These are phyloP conservation scores for Palythoa heliodiscus DNA, from an alignment of 92 coral and sea anemone species.

Conservation along the genomic window DNA sequence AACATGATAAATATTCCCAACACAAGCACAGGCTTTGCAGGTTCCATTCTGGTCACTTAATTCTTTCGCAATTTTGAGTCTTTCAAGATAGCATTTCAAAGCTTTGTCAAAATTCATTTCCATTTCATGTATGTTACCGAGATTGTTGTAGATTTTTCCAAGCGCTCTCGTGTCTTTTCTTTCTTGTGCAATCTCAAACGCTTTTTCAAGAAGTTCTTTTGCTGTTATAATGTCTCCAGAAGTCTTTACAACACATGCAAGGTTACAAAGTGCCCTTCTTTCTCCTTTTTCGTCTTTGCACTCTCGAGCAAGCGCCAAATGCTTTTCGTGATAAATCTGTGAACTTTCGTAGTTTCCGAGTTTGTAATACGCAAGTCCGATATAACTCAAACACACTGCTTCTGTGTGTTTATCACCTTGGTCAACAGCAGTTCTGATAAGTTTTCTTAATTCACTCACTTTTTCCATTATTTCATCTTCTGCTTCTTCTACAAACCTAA, in stretches of 20 bases:
- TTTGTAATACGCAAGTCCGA: slow-evolving; percentile 88
- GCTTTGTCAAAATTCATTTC: slow-evolving; percentile 72
- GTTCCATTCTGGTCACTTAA: slow-evolving; percentile 73
- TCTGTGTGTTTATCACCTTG: slow-evolving; percentile 72
- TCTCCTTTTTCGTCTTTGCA: slow-evolving; percentile 78
- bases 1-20: slow-evolving; percentile 76
- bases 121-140: slow-evolving; percentile 74
- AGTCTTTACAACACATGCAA: slow-evolving; percentile 84
- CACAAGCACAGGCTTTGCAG: slow-evolving; percentile 84
- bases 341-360: slow-evolving; percentile 80
- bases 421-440: slow-evolving; percentile 70
- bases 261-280: slow-evolving; percentile 86
- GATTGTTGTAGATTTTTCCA: slow-evolving; percentile 79
- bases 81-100: slow-evolving; percentile 69
- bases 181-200: slow-evolving; percentile 68
- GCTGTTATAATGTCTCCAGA: slow-evolving; percentile 71
- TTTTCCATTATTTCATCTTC: slow-evolving; percentile 76
- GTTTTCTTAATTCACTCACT: slow-evolving; percentile 70
- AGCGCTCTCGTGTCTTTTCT: slow-evolving; percentile 62
- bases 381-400: slow-evolving; percentile 73
- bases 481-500: slow-evolving; percentile 78
- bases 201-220: slow-evolving; percentile 63
- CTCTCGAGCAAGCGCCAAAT: slow-evolving; percentile 72
- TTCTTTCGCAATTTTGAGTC: slow-evolving; percentile 74
- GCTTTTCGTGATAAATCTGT: slow-evolving; percentile 80